Conservation (phyloP, 2,888 invertebrate genomes). For the Diplazon laetatorius region DNA sequence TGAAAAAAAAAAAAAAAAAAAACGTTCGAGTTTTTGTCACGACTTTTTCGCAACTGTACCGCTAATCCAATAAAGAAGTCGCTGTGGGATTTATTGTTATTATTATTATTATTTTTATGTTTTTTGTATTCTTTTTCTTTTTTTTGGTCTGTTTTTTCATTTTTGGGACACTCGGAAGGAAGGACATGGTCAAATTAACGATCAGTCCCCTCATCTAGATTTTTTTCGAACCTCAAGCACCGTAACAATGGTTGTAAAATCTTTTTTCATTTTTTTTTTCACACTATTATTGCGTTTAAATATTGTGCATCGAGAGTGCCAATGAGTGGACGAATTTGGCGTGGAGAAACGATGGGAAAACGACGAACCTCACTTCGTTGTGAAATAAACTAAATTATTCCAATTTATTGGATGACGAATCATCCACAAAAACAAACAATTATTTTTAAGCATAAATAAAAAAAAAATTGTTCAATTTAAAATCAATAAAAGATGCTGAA, state of each 20-base stretch:
- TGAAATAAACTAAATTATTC: constrained; percentile 5
- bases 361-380: neutral
- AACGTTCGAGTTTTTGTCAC: too few relatives aligned
- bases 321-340: neutral
- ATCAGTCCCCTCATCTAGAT: too few relatives aligned
- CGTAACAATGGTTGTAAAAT: constrained; percentile 3
- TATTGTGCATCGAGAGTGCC: neutral
- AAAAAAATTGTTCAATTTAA: too few relatives aligned
- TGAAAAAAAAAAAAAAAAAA: too few relatives aligned
- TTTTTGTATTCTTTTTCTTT: too few relatives aligned
- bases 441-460: too few relatives aligned
- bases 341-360: neutral
- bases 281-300: constrained; percentile 4
- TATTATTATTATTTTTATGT: too few relatives aligned
- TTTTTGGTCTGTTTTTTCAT: too few relatives aligned
- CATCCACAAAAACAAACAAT: neutral
- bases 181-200: neutral
- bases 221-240: neutral
- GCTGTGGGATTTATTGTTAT: too few relatives aligned
- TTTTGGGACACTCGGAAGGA: neutral
- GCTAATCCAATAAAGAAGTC: constrained; percentile 30
- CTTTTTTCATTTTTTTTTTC: too few relatives aligned
- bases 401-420: neutral
- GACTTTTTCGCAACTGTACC: neutral
- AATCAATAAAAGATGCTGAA: too few relatives aligned